A percentile compares a stretch with the other conserved stretches of the same genome.
phyloP scores from a whole-genome alignment of 2,797 vertebrate species.

The Urocyon cinereoargenteus region DNA sequence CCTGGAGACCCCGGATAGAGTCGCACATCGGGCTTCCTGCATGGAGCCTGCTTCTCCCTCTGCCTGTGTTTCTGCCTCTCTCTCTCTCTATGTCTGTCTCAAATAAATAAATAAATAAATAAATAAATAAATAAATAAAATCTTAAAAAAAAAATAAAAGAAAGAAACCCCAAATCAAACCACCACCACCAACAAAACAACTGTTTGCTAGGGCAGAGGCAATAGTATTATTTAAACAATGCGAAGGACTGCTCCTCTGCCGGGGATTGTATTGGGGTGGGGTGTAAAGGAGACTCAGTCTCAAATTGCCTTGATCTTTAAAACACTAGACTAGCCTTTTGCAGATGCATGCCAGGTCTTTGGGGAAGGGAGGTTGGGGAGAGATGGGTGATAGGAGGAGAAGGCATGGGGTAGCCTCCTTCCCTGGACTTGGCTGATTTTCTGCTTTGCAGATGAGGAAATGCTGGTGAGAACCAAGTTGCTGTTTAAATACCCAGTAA shows the following conservation, averaged over 20 bases:
- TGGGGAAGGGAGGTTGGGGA: background rate
- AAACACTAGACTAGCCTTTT: too few relatives aligned
- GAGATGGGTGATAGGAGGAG: too few relatives aligned
- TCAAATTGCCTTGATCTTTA: background rate
- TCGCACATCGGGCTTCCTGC: too few relatives aligned
- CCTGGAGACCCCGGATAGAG: too few relatives aligned
- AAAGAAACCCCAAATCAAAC: background rate
- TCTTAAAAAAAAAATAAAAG: background rate
- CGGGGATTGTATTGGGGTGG: background rate
- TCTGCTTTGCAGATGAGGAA: conserved; percentile 9
- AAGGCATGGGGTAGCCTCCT: background rate
- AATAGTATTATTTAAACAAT: background rate
- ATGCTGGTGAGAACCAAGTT: background rate
- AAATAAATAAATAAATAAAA: too few relatives aligned
- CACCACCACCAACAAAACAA: background rate
- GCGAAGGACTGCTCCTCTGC: background rate
- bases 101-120: too few relatives aligned
- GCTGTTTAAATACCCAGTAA: background rate
- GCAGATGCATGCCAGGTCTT: background rate
- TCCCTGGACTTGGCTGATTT: background rate
- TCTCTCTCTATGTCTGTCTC: too few relatives aligned
- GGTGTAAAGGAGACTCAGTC: background rate
- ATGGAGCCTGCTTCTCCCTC: too few relatives aligned
- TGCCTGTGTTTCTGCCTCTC: too few relatives aligned
- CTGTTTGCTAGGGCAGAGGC: background rate